Conservation (phyloP, 2,113 vertebrate genomes). For the Rhegmatorhina hoffmannsi region DNA sequence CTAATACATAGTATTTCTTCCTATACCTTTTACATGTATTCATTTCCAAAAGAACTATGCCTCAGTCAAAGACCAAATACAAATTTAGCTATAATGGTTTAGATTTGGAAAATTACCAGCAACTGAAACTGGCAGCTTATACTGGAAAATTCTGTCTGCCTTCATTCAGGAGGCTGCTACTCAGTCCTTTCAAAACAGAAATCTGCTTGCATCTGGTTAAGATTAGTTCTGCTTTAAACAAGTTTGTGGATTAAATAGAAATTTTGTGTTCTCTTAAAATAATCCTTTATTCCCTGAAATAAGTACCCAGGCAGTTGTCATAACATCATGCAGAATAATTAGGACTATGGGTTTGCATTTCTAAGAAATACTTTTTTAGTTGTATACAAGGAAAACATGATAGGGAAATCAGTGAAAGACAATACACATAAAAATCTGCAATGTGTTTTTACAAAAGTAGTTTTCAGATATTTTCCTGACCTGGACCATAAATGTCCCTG, state of each 20-base stretch:
- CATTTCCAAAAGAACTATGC: not conserved
- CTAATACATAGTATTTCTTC: not conserved
- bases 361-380: not conserved
- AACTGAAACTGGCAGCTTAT: not conserved
- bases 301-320: not conserved
- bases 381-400: not conserved
- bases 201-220: not conserved
- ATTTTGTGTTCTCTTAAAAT: not conserved
- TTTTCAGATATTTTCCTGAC: not conserved
- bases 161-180: not conserved
- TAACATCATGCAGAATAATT: not conserved
- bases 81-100: not conserved
- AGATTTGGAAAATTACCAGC: not conserved
- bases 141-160: not conserved
- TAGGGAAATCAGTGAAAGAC: not conserved
- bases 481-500: not conserved
- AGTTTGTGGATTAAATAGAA: not conserved
- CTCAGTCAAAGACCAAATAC: not conserved
- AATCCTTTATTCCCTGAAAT: not conserved
- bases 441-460: not conserved
- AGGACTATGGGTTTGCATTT: not conserved
- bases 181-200: not conserved
- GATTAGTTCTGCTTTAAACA: conserved; percentile 12
- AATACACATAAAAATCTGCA: not conserved
- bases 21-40: not conserved